Conservation (phyloP, 2,797 vertebrate species). For the Hirundo rustica region DNA sequence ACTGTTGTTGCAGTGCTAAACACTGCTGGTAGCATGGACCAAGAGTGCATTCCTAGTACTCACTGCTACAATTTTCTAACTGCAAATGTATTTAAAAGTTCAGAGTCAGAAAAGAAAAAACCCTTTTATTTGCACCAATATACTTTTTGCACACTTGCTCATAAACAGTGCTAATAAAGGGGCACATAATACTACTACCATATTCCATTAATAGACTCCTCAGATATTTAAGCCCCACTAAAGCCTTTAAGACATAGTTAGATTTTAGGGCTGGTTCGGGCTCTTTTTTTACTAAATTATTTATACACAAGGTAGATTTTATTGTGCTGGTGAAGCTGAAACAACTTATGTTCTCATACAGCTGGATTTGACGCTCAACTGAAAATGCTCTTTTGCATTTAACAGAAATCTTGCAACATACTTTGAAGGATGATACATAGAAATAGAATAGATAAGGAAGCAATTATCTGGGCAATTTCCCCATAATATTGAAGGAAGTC, state of each 20-base stretch:
- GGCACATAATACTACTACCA: neutral
- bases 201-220: neutral
- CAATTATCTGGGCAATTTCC: neutral
- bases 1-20: neutral
- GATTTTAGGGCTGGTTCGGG: neutral
- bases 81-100: neutral
- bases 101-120: neutral
- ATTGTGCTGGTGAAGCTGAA: neutral
- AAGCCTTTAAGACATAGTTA: neutral
- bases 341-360: neutral
- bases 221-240: neutral
- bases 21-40: rapidly evolving
- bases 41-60: neutral
- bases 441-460: neutral
- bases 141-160: neutral
- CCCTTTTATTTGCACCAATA: neutral
- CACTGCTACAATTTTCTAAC: neutral
- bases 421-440: neutral
- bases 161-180: neutral
- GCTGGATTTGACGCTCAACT: neutral
- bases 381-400: neutral
- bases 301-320: neutral
- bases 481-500: neutral
- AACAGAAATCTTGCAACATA: neutral
- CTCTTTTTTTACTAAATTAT: neutral